These are phyloP conservation scores for Furcifer pardalis DNA, from an alignment of 2,797 vertebrate genomes.

Conservation along the genomic window DNA sequence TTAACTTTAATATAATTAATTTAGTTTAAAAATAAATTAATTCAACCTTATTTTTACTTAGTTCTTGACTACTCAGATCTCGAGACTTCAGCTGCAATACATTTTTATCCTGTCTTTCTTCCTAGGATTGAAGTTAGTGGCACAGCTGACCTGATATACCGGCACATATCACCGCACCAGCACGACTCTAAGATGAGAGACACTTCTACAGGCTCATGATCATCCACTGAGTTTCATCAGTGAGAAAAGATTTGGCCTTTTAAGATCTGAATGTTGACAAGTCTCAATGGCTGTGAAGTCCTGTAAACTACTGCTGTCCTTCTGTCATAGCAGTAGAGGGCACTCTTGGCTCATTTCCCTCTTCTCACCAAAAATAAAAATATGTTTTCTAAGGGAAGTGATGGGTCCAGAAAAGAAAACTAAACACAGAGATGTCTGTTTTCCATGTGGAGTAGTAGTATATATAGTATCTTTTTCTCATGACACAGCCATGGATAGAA, in stretches of 20 bases:
- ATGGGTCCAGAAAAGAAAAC: background rate
- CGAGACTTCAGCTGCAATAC: background rate
- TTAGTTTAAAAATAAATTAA: background rate
- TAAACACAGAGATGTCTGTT: background rate
- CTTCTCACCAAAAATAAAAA: background rate
- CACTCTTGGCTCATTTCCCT: background rate
- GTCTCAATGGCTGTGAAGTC: background rate
- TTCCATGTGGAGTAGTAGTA: background rate
- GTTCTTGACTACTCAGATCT: background rate
- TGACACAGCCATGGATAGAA: too few relatives aligned
- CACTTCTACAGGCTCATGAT: background rate
- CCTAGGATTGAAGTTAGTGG: background rate
- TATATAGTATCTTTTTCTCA: too few relatives aligned
- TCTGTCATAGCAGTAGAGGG: slow-evolving; percentile 40
- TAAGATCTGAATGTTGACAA: too few relatives aligned
- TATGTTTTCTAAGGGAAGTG: background rate
- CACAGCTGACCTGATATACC: background rate
- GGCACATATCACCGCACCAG: too few relatives aligned
- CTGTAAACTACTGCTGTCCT: background rate
- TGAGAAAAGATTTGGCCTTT: background rate
- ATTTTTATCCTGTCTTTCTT: background rate
- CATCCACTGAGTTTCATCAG: background rate
- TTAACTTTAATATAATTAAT: background rate
- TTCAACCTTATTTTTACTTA: background rate
- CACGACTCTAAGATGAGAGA: too few relatives aligned